Conservation (phyloP, 2,888 invertebrate species). For the Rugalucina vietnamica region DNA sequence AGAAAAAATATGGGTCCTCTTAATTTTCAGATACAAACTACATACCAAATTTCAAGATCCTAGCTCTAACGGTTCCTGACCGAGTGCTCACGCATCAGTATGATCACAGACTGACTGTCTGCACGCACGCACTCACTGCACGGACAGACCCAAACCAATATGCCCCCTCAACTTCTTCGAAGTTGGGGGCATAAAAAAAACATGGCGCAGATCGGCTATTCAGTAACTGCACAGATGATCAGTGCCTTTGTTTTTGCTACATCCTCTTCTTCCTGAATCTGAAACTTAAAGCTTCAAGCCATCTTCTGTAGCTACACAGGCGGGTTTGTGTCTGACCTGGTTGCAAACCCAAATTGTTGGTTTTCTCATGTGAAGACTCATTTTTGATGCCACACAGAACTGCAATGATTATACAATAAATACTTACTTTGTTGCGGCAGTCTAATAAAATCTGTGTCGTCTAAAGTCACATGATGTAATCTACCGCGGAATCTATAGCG, state of each 20-base stretch:
- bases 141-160: too few relatives aligned
- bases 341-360: neutral
- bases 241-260: neutral
- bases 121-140: too few relatives aligned
- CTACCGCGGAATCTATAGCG: slow-evolving; percentile 93
- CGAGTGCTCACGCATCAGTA: too few relatives aligned
- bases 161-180: too few relatives aligned
- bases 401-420: neutral
- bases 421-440: slow-evolving; percentile 91
- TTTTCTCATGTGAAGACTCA: neutral
- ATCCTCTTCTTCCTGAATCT: neutral
- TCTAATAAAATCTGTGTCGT: slow-evolving; percentile 92
- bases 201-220: too few relatives aligned
- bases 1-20: too few relatives aligned
- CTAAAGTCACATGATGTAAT: slow-evolving; percentile 91
- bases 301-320: neutral
- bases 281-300: neutral
- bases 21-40: too few relatives aligned
- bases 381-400: neutral
- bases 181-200: too few relatives aligned
- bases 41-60: too few relatives aligned
- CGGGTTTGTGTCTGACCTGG: neutral
- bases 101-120: too few relatives aligned
- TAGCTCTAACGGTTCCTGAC: too few relatives aligned
- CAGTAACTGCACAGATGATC: too few relatives aligned